Base-by-base conservation (phyloP, 1,140 invertebrate species). In the Epicauta chinensis region DNA sequence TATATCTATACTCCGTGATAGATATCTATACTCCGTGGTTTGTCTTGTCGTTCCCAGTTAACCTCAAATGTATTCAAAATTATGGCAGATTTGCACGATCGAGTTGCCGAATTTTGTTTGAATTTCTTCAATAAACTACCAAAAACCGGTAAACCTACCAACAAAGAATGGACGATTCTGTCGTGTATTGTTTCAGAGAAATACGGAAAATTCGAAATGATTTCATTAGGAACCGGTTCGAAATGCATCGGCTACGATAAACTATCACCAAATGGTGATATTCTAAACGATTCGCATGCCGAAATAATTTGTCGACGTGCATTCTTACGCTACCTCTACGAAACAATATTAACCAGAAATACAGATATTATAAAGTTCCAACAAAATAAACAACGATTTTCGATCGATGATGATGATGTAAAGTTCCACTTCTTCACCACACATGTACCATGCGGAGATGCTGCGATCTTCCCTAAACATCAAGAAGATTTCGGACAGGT, bases 391-490 rank as follows among this genome's bases (percentile, higher is more conserved):
- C 44, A 60, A 35, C 65, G 61, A 47, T 81, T 78, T 66, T 56
- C 59, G 51, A 49, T 89, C 0, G 82, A 79, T 56, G 43, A 73
- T 56, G 43, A 73, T n/a, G 71, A 73, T 9, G 65, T 90, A 37
- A 74, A 77, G 11, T 94, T 93, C 73, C 85, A 93, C 71, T 87
- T 97, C 63, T 93, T 87, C 64, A 83, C 86, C 15, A 92, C 86
- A 57, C 87, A 92, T 64, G 81, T 85, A 32, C 93, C 93, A 37
- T 97, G 93, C 75, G 94, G 94, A 0, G 94, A 97, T 81, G 93
- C 91, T 14, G 85, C 89, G n/a, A 94, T 96, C 61, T 83, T 92
- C 71, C 75, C 78, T 7, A 84, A 81, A 70, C 52, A 43, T 52
- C 52, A 59, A 15, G 65, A 69, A 38, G 61, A 72, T 36, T 35